Percentiles rank a stretch among this genome's conserved stretches.
Evolutionary conservation across 2,797 vertebrate species (phyloP).

Genomic region (Melanotaenia pygmaea): DNA sequence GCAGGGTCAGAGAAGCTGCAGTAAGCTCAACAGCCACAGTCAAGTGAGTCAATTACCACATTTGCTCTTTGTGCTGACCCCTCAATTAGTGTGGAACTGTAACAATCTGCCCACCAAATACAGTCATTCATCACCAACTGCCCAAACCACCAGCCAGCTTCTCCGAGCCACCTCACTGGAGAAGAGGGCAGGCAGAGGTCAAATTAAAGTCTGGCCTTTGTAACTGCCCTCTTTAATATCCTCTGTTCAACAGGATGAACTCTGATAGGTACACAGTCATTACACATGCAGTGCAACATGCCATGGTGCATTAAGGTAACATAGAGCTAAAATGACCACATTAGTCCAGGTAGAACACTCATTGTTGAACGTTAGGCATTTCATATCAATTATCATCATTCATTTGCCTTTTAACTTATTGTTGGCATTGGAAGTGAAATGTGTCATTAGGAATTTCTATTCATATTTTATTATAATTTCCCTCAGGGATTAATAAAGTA

Average conservation of each 20-base stretch:
- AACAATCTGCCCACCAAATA: conserved; percentile 94
- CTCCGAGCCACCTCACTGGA: conserved; percentile 81
- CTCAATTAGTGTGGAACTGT: conserved; percentile 96
- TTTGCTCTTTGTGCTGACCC: conserved; percentile 91
- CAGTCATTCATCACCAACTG: conserved; percentile 96
- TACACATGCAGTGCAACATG: conserved; percentile 65
- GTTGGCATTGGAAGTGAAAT: background rate
- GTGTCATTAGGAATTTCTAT: background rate
- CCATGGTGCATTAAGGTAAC: conserved; percentile 53
- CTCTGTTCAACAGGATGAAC: conserved; percentile 71
- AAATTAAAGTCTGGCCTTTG: conserved; percentile 88
- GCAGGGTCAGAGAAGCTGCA: conserved; percentile 81
- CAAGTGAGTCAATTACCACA: conserved; percentile 93
- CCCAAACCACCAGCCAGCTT: conserved; percentile 88
- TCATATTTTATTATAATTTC: background rate
- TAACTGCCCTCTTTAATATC: conserved; percentile 88
- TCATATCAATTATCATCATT: conserved; percentile 8
- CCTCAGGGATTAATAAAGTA: background rate
- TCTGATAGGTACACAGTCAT: conserved; percentile 67
- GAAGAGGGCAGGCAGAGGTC: conserved; percentile 89
- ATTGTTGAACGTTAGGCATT: conserved; percentile 31
- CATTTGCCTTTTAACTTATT: background rate
- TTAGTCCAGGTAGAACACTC: background rate
- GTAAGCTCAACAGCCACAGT: conserved; percentile 88
- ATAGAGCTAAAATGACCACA: conserved; percentile 12